Evolutionary conservation across 1,140 invertebrate genomes (phyloP), one percentile per base, ranked within the genome.

Genomic region (Drosophila parabipectinata): DNA sequence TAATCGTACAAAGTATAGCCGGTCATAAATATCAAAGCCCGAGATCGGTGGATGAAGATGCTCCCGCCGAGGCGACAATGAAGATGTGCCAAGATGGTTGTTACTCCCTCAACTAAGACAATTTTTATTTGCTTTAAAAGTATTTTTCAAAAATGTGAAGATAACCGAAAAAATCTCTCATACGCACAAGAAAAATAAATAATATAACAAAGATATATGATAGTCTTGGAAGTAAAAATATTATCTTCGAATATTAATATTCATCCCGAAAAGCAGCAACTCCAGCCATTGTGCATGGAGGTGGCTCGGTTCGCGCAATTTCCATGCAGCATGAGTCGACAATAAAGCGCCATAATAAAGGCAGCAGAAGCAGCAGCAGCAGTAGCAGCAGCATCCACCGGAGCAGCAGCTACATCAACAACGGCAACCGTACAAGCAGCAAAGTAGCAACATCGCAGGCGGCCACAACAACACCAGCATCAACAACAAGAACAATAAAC

Each of bases 1-100:
- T 87, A 87, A 88, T 82, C 83, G 83, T 57, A 87, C 83, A 87
- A 87, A 87, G 79, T 88, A 88, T 83, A 77, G 82, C 78, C 50
- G 74, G 75, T 66, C 83, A 88, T 87, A 87, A 87, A 87, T 87
- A 88, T 83, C 68, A 59, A 57, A 67, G 83, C 72, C 60, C 76
- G 60, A 61, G 54, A 53, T 32, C 18, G 24, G 18, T 28, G 51
- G 63, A n/a, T 50, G 53, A 74, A 56, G 63, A 68, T 61, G 77
- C 54, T 52, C 63, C 48, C 18, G 41, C 62, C 26, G 39, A 32
- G 58, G 34, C 41, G 58, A 71, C 41, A 37, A 52, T 34, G 37
- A 54, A 34, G 47, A 61, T 21, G 41, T 47, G 41, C 44, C 41
- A 51, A 45, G 72, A 24, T 52, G 59, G 21, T 15, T 7, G 41